Percentiles rank a stretch among this genome's conserved stretches.
These are phyloP conservation scores for Brachymystax lenok DNA, from an alignment of 2,797 vertebrate genomes.

Conservation along the genomic window DNA sequence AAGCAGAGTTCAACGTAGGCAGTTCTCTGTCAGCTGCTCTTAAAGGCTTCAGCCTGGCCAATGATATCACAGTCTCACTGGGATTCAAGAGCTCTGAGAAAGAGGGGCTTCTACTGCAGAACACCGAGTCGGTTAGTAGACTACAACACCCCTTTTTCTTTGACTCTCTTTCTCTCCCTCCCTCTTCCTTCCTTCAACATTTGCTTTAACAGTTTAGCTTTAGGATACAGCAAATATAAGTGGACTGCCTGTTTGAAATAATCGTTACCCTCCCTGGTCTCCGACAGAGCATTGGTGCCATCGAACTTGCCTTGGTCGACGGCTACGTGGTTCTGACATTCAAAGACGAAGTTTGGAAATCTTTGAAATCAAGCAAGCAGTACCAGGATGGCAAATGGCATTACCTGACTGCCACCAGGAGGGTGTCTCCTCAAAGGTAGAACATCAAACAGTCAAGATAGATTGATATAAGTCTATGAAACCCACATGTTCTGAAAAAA, in stretches of 20 bases:
- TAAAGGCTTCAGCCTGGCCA: conserved; percentile 47
- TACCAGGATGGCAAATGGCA: conserved; percentile 87
- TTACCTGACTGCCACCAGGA: conserved; percentile 80
- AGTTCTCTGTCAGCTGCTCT: conserved; percentile 51
- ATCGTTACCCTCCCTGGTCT: not conserved
- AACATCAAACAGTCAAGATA: not conserved
- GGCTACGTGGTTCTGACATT: conserved; percentile 73
- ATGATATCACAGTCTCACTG: conserved; percentile 59
- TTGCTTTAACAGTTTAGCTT: not conserved
- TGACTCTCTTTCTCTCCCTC: not conserved
- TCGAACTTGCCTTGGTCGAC: conserved; percentile 78
- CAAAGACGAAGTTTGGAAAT: conserved; percentile 62
- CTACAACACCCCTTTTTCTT: not conserved
- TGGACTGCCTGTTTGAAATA: not conserved
- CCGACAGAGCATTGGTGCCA: conserved; percentile 55
- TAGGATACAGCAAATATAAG: not conserved
- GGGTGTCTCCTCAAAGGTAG: conserved; percentile 62
- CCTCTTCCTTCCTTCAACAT: not conserved
- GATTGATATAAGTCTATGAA: not conserved
- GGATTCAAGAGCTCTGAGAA: conserved; percentile 77
- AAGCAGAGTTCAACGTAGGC: conserved; percentile 64
- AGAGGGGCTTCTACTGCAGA: conserved; percentile 68
- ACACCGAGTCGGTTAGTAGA: conserved; percentile 62
- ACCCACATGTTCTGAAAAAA: not conserved
- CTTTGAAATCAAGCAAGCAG: conserved; percentile 76